A percentile compares a stretch with the other conserved stretches of the same genome.
phyloP scores from a whole-genome alignment of 2,797 vertebrate species.

The Pantherophis alleghaniensis region DNA sequence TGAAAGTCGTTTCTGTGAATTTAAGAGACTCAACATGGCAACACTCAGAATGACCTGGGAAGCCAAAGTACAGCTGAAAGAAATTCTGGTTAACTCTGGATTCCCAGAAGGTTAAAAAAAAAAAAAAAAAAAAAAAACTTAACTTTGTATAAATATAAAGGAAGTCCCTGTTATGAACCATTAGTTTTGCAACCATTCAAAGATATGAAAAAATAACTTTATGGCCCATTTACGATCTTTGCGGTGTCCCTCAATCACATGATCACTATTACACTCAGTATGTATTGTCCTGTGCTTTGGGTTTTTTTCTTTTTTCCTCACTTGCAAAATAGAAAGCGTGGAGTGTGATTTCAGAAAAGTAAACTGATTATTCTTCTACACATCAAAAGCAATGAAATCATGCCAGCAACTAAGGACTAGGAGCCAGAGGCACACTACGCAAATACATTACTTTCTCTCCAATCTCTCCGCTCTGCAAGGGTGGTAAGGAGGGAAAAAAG shows the following conservation, averaged over 20 bases:
- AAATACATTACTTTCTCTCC: neutral
- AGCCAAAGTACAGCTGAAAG: constrained; percentile 96
- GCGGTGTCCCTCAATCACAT: neutral
- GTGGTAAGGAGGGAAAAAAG: neutral
- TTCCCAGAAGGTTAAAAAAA: constrained; percentile 89
- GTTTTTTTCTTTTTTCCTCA: neutral
- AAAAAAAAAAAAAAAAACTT: neutral
- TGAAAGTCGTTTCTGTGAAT: constrained; percentile 92
- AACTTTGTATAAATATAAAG: neutral
- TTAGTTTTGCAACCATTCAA: neutral
- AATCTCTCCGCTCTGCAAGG: neutral
- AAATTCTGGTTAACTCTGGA: constrained; percentile 87
- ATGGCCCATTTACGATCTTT: neutral
- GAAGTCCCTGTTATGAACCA: neutral
- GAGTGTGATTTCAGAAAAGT: neutral
- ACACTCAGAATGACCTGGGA: constrained; percentile 98
- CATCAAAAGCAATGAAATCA: neutral
- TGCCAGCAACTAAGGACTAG: neutral
- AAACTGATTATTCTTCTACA: neutral
- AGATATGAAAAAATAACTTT: neutral
- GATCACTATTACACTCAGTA: neutral
- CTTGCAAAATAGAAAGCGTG: neutral
- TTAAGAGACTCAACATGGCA: constrained; percentile 92
- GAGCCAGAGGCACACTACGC: neutral
- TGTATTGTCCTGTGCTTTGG: neutral